Conservation (phyloP, 1,140 invertebrate species). For the Zaprionus nigranus region DNA sequence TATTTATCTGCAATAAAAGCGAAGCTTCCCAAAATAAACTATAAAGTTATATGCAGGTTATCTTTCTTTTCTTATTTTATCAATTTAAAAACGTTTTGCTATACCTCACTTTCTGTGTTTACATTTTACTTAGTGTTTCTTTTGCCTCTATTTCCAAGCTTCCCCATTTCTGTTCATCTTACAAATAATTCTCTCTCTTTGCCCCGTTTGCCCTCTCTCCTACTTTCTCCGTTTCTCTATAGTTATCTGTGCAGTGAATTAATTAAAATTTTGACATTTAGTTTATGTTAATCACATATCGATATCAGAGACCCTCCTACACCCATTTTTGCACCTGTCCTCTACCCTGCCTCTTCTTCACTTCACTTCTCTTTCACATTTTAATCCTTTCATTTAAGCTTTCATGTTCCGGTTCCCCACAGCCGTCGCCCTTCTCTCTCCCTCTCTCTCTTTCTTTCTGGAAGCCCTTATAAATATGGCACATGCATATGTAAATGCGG, state of each 20-base stretch:
- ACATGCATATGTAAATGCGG: slow-evolving; percentile 34
- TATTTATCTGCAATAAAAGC: too few species aligned
- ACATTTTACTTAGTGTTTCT: background rate
- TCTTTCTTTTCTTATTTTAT: background rate
- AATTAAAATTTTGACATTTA: slow-evolving; percentile 2
- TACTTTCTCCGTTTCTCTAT: background rate
- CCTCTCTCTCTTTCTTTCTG: background rate
- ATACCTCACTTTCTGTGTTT: background rate
- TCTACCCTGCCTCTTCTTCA: background rate
- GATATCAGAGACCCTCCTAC: background rate
- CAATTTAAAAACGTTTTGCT: background rate
- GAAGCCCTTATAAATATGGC: slow-evolving; percentile 10
- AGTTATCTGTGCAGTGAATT: background rate
- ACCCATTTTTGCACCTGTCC: background rate
- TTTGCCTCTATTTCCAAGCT: background rate
- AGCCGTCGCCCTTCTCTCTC: background rate
- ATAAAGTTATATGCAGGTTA: too few species aligned
- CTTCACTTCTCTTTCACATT: background rate
- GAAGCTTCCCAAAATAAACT: too few species aligned
- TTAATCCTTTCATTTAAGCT: slow-evolving; percentile 6
- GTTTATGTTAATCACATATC: slow-evolving; percentile 3
- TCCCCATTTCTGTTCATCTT: background rate
- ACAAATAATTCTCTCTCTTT: background rate
- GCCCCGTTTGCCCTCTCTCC: too few species aligned
- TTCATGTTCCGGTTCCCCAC: background rate